Base-by-base conservation (phyloP, 2,888 invertebrate genomes). In the Latrodectus hesperus region DNA sequence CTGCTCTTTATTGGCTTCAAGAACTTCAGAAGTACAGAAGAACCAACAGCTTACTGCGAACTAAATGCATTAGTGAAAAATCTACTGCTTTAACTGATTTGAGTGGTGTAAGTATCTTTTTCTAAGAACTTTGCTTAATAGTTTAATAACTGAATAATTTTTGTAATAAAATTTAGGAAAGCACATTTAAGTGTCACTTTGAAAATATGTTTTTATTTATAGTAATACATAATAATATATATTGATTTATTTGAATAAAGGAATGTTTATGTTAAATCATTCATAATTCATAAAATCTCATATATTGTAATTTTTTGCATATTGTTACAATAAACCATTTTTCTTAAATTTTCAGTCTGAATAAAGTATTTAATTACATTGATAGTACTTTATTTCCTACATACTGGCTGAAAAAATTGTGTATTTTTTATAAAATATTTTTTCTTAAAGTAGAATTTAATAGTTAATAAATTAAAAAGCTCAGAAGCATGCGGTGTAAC, bases 1-100 rank as follows among this genome's bases (percentile, higher is more conserved):
- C 91, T 10, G 92, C 92, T 91, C 91, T 92, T 88, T 92, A 91
- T 89, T 93, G 93, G 93, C 90, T 93, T 60, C 92, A 93, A 89
- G 92, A 92, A 76, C 90, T 93, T 38, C 93, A 93, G 90, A 91
- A 90, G 60, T 91, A 92, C 75, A 89, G 93, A 71, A 89, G 92
- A 89, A 90, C 91, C 60, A 92, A 91, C 88, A 92, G 91, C 88
- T 88, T 91, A 55, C 89, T 90, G 17, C 89, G 91, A 52, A 91
- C 90, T 9, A 85, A 89, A 53, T 64, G 84, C 22, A 80, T 89
- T 17, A 77, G 80, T 67, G 79, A 83, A 55, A 68, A 81, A 52
- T 89, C 88, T 38, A 74, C 76, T 16, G 79, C 82, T 68, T 52
- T 83, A 17, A 73, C 65, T 86, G 79, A 84, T 64, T 78, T 83